A percentile compares a stretch with the other conserved stretches of the same genome.
Conservation (phyloP, 2,888 invertebrate genomes). For the Thera britannica region DNA sequence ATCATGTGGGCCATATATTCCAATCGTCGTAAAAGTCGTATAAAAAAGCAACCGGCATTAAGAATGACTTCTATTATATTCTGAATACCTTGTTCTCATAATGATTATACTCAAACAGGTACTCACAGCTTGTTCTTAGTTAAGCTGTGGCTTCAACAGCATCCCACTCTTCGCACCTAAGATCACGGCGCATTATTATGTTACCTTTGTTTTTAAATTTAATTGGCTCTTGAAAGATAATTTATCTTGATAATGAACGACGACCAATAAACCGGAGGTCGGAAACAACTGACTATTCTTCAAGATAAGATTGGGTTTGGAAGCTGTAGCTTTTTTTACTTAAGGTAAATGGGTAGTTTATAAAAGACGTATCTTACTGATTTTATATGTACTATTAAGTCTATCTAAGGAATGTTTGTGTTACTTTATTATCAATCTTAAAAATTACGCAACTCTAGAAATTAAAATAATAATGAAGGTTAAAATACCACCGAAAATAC, state of each 20-base stretch:
- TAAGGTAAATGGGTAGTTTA: constrained; percentile 11
- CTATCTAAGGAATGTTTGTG: neutral
- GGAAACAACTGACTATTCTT: constrained; percentile 72
- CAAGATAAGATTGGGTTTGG: constrained; percentile 72
- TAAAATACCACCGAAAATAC: no score
- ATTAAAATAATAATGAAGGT: no score
- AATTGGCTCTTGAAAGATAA: constrained; percentile 84
- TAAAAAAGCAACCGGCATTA: no score
- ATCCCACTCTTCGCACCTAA: constrained; percentile 36
- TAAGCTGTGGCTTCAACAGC: constrained; percentile 25
- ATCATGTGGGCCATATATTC: no score
- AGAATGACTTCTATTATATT: neutral
- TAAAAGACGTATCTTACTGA: neutral
- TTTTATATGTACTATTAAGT: neutral
- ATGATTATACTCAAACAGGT: neutral
- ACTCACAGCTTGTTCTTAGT: neutral
- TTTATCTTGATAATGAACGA: constrained; percentile 84
- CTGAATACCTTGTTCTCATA: neutral
- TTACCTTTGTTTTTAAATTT: constrained; percentile 85
- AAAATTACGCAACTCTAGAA: no score
- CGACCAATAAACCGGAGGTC: constrained; percentile 81
- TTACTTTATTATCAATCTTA: no score
- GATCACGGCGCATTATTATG: constrained; percentile 81
- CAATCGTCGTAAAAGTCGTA: no score
- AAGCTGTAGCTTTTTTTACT: constrained; percentile 26